A percentile compares a stretch with the other conserved stretches of the same genome.
These are phyloP conservation scores for Lutjanus campechanus DNA, from an alignment of 2,797 vertebrate species.

Conservation along the genomic window DNA sequence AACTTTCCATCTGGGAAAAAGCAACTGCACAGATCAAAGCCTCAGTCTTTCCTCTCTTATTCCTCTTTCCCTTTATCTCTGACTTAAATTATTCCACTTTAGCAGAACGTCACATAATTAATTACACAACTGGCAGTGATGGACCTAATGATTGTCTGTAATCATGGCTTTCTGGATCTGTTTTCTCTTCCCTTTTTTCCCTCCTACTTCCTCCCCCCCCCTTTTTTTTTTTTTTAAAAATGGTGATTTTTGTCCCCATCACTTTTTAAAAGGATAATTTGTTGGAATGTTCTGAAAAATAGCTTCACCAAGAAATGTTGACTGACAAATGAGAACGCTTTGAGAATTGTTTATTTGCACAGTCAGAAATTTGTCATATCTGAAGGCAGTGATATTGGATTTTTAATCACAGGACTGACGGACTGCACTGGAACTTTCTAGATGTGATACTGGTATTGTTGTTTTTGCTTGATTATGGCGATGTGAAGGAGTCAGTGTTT, in stretches of 20 bases:
- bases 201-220: neutral
- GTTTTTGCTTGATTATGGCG: too few species aligned
- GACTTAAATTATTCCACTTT: conserved; percentile 17
- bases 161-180: neutral
- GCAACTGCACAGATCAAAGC: conserved; percentile 34
- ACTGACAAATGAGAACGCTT: too few species aligned
- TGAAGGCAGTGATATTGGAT: too few species aligned
- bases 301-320: too few species aligned
- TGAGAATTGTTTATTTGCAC: too few species aligned
- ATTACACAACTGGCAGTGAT: conserved; percentile 16
- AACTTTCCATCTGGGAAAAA: conserved; percentile 6
- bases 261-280: too few species aligned
- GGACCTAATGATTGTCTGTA: neutral
- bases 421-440: too few species aligned
- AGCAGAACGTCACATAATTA: conserved; percentile 26
- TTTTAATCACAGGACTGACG: too few species aligned
- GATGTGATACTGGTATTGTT: too few species aligned
- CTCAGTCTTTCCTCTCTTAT: conserved; percentile 9
- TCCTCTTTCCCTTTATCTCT: conserved; percentile 33
- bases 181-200: neutral
- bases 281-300: too few species aligned
- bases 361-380: too few species aligned
- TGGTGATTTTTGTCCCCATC: neutral
- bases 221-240: neutral
- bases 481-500: too few species aligned